A percentile compares a stretch with the other conserved stretches of the same genome.
Evolutionary conservation across 2,113 vertebrate genomes (phyloP).

Genomic region (Hydropotes inermis): DNA sequence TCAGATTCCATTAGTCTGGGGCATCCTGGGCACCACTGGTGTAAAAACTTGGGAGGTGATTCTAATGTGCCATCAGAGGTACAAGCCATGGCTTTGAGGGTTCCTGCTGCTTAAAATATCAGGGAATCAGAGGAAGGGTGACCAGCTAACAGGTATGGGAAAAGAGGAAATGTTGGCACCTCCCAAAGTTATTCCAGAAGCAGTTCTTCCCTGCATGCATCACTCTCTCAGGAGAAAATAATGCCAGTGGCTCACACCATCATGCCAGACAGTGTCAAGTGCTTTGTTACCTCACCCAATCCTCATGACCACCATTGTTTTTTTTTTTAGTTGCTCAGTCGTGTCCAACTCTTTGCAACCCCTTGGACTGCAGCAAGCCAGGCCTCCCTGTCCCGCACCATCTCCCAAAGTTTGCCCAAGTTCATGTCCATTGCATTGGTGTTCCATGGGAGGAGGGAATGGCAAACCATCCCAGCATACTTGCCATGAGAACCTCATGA

Average conservation of each 20-base stretch:
- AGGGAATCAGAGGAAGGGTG: neutral
- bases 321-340: neutral
- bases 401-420: neutral
- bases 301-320: neutral
- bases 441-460: neutral
- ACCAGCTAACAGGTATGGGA: neutral
- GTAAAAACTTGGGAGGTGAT: neutral
- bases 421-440: neutral
- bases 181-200: neutral
- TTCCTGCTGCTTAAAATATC: neutral
- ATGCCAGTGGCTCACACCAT: neutral
- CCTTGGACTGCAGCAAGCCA: neutral
- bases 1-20: neutral
- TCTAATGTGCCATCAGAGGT: neutral
- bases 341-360: neutral
- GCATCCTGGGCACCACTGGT: neutral
- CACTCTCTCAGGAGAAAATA: neutral
- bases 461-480: neutral
- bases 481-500: neutral
- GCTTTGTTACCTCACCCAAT: neutral
- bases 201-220: neutral
- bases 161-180: neutral
- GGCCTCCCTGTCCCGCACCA: neutral
- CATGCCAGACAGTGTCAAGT: neutral
- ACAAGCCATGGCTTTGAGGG: neutral